These are phyloP conservation scores for Mactromeris polynyma DNA, from an alignment of 2,888 invertebrate species.

Conservation along the genomic window DNA sequence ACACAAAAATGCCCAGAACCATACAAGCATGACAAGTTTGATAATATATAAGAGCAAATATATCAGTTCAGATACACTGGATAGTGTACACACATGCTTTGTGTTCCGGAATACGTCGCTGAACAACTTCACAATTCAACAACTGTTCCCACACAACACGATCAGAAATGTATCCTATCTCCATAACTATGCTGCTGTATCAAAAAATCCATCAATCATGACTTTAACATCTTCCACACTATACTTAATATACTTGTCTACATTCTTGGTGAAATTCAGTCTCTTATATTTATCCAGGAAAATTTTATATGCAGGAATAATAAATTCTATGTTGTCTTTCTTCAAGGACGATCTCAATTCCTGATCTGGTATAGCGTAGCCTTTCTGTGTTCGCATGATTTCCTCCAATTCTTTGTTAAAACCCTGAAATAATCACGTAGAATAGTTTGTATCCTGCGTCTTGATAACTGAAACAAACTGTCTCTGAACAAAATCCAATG, in stretches of 20 bases:
- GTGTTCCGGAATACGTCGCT: too few relatives aligned
- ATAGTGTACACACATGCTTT: too few relatives aligned
- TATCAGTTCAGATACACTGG: too few relatives aligned
- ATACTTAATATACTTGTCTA: conserved; percentile 97
- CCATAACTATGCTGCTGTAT: conserved; percentile 87
- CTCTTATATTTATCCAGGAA: conserved; percentile 88
- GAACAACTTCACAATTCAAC: too few relatives aligned
- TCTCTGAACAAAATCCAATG: too few relatives aligned
- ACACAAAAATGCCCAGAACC: too few relatives aligned
- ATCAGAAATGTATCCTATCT: too few relatives aligned
- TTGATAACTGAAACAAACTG: too few relatives aligned
- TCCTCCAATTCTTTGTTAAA: conserved; percentile 99
- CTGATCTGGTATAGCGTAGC: conserved; percentile 97
- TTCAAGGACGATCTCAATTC: conserved; percentile 95
- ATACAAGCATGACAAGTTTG: too few relatives aligned
- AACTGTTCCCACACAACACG: too few relatives aligned
- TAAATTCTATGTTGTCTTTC: conserved; percentile 95
- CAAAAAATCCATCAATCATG: conserved; percentile 95
- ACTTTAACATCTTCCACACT: conserved; percentile 94
- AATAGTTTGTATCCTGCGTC: too few relatives aligned
- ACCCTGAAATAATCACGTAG: conserved; percentile 89
- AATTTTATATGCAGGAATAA: conserved; percentile 93
- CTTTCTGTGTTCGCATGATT: conserved; percentile 93
- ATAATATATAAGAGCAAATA: too few relatives aligned
- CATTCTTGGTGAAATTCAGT: conserved; percentile 96